These are phyloP conservation scores for Dipus sagitta DNA, from an alignment of 2,797 vertebrate species.

Conservation along the genomic window DNA sequence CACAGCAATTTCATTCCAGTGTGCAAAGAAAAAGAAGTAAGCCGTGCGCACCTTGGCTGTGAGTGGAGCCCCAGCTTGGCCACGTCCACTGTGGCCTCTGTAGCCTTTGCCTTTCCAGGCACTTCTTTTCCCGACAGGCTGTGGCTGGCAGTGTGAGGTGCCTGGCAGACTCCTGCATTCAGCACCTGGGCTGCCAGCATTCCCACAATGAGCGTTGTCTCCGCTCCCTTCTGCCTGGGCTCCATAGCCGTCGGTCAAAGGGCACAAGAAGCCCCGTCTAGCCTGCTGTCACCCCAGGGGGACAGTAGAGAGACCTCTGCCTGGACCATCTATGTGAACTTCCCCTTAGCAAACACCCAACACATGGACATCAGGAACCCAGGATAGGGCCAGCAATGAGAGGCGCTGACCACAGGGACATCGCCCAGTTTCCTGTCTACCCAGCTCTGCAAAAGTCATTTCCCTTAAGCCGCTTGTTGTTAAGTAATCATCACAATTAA, in stretches of 20 bases:
- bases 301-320: background rate
- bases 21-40: background rate
- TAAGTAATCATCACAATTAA: background rate
- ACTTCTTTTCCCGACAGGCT: background rate
- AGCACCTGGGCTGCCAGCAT: accelerated
- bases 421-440: background rate
- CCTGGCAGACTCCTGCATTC: background rate
- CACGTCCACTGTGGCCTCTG: background rate
- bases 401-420: background rate
- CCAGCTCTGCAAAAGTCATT: background rate
- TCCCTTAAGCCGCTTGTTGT: background rate
- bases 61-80: background rate
- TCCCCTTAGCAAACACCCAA: background rate
- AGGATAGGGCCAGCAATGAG: background rate
- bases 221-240: background rate
- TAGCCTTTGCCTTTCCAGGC: background rate
- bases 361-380: background rate
- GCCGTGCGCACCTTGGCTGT: accelerated
- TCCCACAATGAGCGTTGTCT: background rate
- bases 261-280: no score
- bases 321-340: background rate
- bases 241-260: background rate
- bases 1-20: background rate
- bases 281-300: background rate
- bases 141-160: background rate